These are phyloP conservation scores for Cosmopolites sordidus DNA, from an alignment of 2,888 invertebrate genomes.

Conservation along the genomic window DNA sequence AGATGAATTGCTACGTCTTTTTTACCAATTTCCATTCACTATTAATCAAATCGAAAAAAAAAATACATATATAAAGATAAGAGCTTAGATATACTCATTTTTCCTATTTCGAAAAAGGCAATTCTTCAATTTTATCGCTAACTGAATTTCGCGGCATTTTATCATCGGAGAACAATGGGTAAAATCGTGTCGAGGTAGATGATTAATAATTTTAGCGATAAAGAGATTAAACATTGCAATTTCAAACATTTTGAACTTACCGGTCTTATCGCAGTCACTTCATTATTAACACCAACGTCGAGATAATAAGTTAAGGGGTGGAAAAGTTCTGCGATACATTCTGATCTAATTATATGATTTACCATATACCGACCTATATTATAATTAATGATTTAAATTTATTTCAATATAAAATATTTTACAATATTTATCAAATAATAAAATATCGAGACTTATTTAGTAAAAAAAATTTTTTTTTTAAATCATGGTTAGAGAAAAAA, in stretches of 20 bases:
- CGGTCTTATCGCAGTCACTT: slow-evolving; percentile 11
- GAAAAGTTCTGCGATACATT: background rate
- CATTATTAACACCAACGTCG: slow-evolving; percentile 14
- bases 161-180: slow-evolving; percentile 31
- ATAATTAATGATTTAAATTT: too few species aligned
- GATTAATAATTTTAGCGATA: slow-evolving; percentile 33
- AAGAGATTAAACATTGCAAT: slow-evolving; percentile 33
- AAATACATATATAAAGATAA: too few species aligned
- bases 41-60: too few species aligned
- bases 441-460: too few species aligned
- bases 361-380: too few species aligned
- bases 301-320: slow-evolving; percentile 9
- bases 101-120: background rate
- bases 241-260: slow-evolving; percentile 29
- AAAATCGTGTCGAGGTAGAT: slow-evolving; percentile 24
- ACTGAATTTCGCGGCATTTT: slow-evolving; percentile 35
- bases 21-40: too few species aligned
- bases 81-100: background rate
- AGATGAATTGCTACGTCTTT: too few species aligned
- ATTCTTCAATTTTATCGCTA: slow-evolving; percentile 27
- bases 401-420: too few species aligned
- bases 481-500: too few species aligned
- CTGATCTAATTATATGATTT: too few species aligned
- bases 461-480: too few species aligned
- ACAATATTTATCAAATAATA: too few species aligned